Conservation (phyloP, 92 coral and sea anemone species). For the Meandrina meandrites region DNA sequence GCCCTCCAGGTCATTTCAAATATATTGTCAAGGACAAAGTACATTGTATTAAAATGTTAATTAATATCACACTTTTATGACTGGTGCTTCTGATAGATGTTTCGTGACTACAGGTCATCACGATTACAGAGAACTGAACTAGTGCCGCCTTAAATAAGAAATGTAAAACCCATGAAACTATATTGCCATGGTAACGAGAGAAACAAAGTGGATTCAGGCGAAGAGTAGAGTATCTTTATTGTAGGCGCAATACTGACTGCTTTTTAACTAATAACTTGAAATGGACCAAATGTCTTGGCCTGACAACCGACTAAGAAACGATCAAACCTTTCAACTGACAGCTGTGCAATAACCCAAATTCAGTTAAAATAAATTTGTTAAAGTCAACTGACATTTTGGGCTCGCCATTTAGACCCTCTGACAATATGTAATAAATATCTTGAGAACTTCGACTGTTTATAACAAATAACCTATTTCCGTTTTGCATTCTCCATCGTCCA, state of each 20-base stretch:
- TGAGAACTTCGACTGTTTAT: not conserved
- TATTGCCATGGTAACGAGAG: not conserved
- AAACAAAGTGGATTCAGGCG: no score
- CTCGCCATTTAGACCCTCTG: not conserved
- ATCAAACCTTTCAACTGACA: no score
- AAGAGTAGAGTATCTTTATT: no score
- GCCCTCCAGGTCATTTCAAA: no score
- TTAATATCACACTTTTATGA: not conserved
- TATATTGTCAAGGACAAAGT: no score
- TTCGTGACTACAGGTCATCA: not conserved
- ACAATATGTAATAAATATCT: not conserved
- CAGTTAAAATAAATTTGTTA: not conserved
- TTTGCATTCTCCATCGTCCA: not conserved
- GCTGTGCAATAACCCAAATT: no score
- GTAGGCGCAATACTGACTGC: no score
- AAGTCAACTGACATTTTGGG: not conserved
- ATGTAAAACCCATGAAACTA: not conserved
- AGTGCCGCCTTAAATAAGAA: not conserved
- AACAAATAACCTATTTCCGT: not conserved
- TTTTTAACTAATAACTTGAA: no score
- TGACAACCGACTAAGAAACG: no score
- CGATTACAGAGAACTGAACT: not conserved
- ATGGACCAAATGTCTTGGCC: no score
- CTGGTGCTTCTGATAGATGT: not conserved
- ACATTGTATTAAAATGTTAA: no score